Evolutionary conservation across 2,797 vertebrate species (phyloP).

Genomic region (Ctenosaura bakeri): DNA sequence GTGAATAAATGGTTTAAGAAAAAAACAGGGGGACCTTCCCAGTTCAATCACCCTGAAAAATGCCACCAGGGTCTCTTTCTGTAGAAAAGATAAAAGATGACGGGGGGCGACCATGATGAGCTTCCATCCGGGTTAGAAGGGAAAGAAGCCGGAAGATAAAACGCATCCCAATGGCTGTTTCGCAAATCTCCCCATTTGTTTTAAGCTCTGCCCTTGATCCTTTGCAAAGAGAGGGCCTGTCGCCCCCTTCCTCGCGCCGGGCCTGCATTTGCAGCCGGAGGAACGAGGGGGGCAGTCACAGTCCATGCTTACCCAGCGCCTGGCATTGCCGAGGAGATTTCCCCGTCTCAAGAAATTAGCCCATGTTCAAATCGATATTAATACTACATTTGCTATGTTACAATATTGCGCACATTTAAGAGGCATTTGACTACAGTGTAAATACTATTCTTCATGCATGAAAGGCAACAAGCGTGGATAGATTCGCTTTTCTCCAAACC

Average conservation of each 20-base stretch:
- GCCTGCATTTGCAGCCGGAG: slow-evolving; percentile 80
- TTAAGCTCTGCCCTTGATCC: slow-evolving; percentile 79
- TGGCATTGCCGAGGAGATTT: slow-evolving; percentile 81
- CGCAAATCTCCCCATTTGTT: slow-evolving; percentile 82
- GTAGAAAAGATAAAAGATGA: slow-evolving; percentile 66
- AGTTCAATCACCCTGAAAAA: slow-evolving; percentile 75
- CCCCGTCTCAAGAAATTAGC: slow-evolving; percentile 83
- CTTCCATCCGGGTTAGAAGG: too few relatives aligned
- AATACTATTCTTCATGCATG: slow-evolving; percentile 79
- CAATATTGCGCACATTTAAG: slow-evolving; percentile 82
- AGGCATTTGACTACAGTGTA: slow-evolving; percentile 80
- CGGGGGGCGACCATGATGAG: too few relatives aligned
- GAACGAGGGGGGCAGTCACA: slow-evolving; percentile 82
- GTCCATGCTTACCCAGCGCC: slow-evolving; percentile 77
- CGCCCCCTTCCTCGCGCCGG: slow-evolving; percentile 38
- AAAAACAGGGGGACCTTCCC: slow-evolving; percentile 66
- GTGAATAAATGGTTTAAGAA: slow-evolving; percentile 60
- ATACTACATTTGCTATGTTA: slow-evolving; percentile 82
- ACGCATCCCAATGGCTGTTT: slow-evolving; percentile 74
- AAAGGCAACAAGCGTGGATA: slow-evolving; percentile 78
- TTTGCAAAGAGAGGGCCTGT: slow-evolving; percentile 73
- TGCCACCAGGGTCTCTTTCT: slow-evolving; percentile 74
- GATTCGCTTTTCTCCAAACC: slow-evolving; percentile 72
- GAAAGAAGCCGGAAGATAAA: slow-evolving; percentile 80
- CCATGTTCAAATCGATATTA: slow-evolving; percentile 83